Evolutionary conservation across 1,140 invertebrate genomes (phyloP).

Genomic region (Pogonus chalceus): DNA sequence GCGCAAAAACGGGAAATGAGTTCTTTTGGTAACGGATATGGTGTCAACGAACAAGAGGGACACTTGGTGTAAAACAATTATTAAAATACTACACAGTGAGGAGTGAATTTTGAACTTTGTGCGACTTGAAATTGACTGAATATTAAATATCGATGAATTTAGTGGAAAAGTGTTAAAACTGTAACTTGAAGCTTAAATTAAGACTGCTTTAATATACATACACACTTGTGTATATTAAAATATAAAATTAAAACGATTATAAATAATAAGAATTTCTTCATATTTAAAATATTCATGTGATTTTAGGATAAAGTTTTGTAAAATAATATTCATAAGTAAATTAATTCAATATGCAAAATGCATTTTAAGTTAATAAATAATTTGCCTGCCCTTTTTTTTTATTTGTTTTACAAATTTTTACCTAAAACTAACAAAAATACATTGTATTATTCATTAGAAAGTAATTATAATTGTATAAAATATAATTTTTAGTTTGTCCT

Average conservation of each 20-base stretch:
- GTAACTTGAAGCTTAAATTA: background rate
- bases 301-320: constrained; percentile 5
- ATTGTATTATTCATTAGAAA: no score
- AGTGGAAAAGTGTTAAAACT: background rate
- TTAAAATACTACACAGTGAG: constrained; percentile 32
- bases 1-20: constrained; percentile 32
- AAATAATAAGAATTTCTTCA: background rate
- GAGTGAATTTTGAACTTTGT: constrained; percentile 6
- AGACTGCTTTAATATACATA: background rate
- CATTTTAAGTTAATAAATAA: no score
- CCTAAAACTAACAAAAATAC: no score
- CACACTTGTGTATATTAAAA: background rate
- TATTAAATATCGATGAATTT: background rate
- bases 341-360: no score
- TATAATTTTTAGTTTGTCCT: no score
- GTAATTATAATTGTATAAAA: no score
- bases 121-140: background rate
- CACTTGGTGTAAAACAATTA: constrained; percentile 34
- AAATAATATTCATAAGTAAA: background rate
- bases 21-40: constrained; percentile 34
- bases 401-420: no score
- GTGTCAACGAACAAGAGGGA: constrained; percentile 34
- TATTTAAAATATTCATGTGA: constrained; percentile 7
- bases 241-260: background rate
- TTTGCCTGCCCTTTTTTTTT: no score